Conservation (phyloP, 2,888 invertebrate species). For the Pyrocoelia pectoralis region DNA sequence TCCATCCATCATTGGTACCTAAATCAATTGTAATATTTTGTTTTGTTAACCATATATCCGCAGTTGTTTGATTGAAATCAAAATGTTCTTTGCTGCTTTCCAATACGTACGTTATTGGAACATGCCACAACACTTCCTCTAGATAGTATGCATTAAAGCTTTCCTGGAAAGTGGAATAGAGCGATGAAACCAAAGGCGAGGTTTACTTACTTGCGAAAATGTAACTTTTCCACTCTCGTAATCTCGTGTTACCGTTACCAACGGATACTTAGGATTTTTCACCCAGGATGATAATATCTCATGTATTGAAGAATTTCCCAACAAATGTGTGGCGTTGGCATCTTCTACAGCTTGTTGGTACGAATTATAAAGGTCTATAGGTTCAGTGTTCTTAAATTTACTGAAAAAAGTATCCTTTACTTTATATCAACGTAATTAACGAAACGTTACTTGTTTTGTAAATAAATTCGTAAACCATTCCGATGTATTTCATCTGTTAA, state of each 20-base stretch:
- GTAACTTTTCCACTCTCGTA: slow-evolving; percentile 20
- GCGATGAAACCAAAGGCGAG: too few species aligned
- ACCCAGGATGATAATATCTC: slow-evolving; percentile 27
- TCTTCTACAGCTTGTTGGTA: slow-evolving; percentile 43
- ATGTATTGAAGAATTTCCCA: slow-evolving; percentile 6
- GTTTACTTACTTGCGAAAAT: slow-evolving; percentile 13
- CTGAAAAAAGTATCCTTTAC: slow-evolving; percentile 21
- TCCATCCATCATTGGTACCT: slow-evolving; percentile 14
- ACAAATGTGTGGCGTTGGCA: background rate
- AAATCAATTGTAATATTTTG: slow-evolving; percentile 12
- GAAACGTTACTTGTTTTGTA: slow-evolving; percentile 5
- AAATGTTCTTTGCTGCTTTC: background rate
- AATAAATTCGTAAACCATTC: slow-evolving; percentile 13
- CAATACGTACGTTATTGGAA: slow-evolving; percentile 21
- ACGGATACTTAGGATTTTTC: slow-evolving; percentile 24
- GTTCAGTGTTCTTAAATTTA: slow-evolving; percentile 41
- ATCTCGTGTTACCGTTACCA: slow-evolving; percentile 25
- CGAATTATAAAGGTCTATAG: slow-evolving; percentile 49
- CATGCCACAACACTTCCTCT: slow-evolving; percentile 9
- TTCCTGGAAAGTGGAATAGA: too few species aligned
- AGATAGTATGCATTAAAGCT: background rate
- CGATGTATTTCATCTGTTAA: slow-evolving; percentile 13
- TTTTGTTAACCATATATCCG: slow-evolving; percentile 20
- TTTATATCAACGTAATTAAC: background rate
- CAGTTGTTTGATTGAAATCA: slow-evolving; percentile 11